Conservation (phyloP, 2,797 vertebrate genomes). For the Anomalospiza imberbis region DNA sequence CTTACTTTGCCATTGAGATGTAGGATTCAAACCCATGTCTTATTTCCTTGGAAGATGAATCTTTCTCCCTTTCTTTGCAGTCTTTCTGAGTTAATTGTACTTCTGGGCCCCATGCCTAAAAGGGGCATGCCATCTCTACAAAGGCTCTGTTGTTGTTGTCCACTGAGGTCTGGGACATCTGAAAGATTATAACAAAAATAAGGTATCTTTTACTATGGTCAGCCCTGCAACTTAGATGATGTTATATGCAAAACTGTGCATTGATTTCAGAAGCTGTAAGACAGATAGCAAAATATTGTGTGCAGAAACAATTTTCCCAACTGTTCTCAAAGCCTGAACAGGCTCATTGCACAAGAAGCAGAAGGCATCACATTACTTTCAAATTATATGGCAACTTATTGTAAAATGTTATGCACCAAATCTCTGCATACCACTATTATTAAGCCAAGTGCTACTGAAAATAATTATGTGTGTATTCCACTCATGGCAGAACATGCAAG, state of each 20-base stretch:
- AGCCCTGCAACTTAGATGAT: not conserved
- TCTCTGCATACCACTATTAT: not conserved
- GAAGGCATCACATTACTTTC: not conserved
- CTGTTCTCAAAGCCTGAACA: not conserved
- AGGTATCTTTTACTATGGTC: not conserved
- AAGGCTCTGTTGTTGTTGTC: not conserved
- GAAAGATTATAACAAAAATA: not conserved
- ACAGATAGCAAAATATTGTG: not conserved
- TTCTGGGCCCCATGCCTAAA: not conserved
- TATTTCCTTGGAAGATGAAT: not conserved
- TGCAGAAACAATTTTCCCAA: not conserved
- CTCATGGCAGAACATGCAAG: not conserved
- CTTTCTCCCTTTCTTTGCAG: not conserved
- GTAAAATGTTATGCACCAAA: not conserved
- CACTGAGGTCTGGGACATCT: not conserved
- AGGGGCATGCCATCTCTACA: not conserved
- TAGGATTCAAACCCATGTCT: not conserved
- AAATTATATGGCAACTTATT: constrained; percentile 1
- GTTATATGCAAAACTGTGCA: not conserved
- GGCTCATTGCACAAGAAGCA: not conserved
- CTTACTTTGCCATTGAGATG: not conserved
- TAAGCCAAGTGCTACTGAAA: constrained; percentile 14
- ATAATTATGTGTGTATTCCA: not conserved
- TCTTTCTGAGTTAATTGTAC: not conserved
- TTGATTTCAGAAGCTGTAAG: not conserved